These are phyloP conservation scores for Moxostoma hubbsi DNA, from an alignment of 2,797 vertebrate genomes.

Conservation along the genomic window DNA sequence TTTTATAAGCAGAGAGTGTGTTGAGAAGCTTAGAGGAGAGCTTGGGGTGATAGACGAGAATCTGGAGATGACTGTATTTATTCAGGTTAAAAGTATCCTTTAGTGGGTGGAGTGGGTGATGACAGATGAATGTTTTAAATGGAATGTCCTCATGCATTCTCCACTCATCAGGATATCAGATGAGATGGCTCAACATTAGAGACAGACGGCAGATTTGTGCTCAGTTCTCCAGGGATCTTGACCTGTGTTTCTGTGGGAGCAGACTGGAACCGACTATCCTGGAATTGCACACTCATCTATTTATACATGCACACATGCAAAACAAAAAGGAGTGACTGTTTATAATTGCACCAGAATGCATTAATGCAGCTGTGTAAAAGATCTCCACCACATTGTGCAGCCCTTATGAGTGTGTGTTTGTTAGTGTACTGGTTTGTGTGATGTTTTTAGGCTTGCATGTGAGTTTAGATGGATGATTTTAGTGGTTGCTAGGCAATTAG, in stretches of 20 bases:
- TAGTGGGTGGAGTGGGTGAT: slow-evolving; percentile 15
- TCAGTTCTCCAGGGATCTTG: background rate
- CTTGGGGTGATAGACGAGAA: background rate
- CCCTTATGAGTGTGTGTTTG: slow-evolving; percentile 3
- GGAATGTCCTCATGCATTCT: slow-evolving; percentile 35
- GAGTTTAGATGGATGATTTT: no score
- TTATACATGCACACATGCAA: background rate
- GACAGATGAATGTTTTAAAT: slow-evolving; percentile 28
- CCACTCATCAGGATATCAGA: slow-evolving; percentile 23
- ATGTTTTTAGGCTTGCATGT: slow-evolving; percentile 7
- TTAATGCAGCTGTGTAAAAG: no score
- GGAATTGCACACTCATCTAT: background rate
- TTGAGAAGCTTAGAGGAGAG: background rate
- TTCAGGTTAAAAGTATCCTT: slow-evolving; percentile 22
- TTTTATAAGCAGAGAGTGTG: background rate
- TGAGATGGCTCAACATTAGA: slow-evolving; percentile 16
- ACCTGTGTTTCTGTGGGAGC: slow-evolving; percentile 16
- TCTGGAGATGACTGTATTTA: slow-evolving; percentile 16
- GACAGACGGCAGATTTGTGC: slow-evolving; percentile 21
- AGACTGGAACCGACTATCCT: background rate
- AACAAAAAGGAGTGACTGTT: no score
- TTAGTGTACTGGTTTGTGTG: background rate
- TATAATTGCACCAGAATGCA: no score
- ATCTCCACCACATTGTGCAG: no score
- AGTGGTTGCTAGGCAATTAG: no score